Base-by-base conservation (phyloP, 2,797 vertebrate genomes). In the Anabacerthia variegaticeps region DNA sequence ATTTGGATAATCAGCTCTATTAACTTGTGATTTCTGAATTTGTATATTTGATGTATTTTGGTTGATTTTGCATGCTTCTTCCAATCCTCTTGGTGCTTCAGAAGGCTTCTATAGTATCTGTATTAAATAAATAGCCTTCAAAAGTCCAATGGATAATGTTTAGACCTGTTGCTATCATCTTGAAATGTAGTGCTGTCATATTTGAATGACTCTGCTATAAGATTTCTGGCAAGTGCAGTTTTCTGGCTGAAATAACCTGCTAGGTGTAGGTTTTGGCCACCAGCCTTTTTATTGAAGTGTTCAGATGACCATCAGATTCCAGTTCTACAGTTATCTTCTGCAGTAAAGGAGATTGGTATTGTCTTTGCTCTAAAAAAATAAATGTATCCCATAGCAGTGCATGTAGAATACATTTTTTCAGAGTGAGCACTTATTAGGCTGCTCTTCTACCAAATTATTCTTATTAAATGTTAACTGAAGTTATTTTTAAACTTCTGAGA, bases 401-500 rank as follows among this genome's bases (percentile, higher is more conserved):
- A 62, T 80, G 34, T 62, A 43, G 26, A 56, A 22, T 71, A 32
- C 2, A 0, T 59, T 86, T 73, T 11, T 75, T 59, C 26, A 59
- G 44, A 80, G 15, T 1, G 11, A 67, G 18, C 7, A 4, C 71
- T 85, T 92, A 36, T 89, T 77, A 62, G 65, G 26, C 34, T 87
- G 36, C n/a, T 88, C 39, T 83, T 80, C 12, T 26, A 58, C 18
- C 37, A 36, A 82, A 94, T 16, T 80, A 46, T 55, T 88, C 54
- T 48, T 54, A 73, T 51, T 59, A 55, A 84, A 65, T 79, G 27
- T 68, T 88, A 94, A 62, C 62, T 59, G 6, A 75, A 85, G 27
- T 89, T 93, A 69, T 82, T 96, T 89, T 85, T 77, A 41, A 82
- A 68, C 19, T 89, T 65, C 54, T 71, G 62, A 43, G 54, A 44